Evolutionary conservation across 2,888 invertebrate genomes (phyloP).

Genomic region (Poecilus cupreus): DNA sequence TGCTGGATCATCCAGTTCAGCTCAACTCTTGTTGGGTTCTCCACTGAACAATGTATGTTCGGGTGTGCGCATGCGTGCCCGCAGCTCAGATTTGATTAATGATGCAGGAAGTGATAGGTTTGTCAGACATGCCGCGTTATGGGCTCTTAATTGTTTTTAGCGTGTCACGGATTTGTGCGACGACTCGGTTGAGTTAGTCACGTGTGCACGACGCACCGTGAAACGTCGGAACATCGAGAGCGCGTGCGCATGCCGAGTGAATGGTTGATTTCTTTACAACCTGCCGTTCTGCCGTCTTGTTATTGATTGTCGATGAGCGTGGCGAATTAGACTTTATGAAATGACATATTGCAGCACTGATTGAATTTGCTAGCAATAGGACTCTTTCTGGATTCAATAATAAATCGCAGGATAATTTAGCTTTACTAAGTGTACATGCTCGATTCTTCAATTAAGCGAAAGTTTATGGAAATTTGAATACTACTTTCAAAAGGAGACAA

Average conservation of each 20-base stretch:
- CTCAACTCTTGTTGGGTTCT: too few species aligned
- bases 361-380: not conserved
- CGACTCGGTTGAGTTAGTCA: conserved; percentile 42
- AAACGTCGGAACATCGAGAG: not conserved
- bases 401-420: too few species aligned
- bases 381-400: not conserved
- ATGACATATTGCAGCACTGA: not conserved
- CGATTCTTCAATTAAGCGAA: too few species aligned
- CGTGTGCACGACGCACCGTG: conserved; percentile 11
- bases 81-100: conserved; percentile 66
- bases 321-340: not conserved
- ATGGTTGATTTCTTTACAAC: too few species aligned
- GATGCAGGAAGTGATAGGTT: conserved; percentile 70
- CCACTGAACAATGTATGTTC: not conserved
- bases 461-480: too few species aligned
- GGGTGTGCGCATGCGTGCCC: conserved; percentile 18
- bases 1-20: not conserved
- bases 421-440: too few species aligned
- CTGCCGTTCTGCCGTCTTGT: not conserved
- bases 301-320: not conserved
- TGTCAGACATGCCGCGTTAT: conserved; percentile 68
- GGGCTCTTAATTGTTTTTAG: conserved; percentile 68
- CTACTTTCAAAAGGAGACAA: too few species aligned
- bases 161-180: conserved; percentile 51
- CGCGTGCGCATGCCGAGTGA: too few species aligned